Base-by-base conservation (phyloP, 2,888 invertebrate genomes). In the Hylaea fasciaria region DNA sequence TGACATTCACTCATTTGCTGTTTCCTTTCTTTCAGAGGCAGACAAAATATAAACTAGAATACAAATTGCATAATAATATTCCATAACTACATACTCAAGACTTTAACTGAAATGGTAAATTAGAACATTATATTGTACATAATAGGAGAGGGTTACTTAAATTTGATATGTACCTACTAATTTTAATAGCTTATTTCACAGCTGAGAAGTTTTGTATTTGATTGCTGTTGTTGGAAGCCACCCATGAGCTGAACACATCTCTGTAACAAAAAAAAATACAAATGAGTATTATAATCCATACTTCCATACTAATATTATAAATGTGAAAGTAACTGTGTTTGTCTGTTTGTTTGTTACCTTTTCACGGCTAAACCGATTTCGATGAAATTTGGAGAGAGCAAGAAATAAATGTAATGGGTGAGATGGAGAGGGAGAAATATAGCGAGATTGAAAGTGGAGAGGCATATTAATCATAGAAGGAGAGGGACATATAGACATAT, bases 161-260 rank as follows among this genome's bases (percentile, higher is more conserved):
- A 82, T 78, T 81, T 83, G 83, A 83, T 83, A 83, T 83, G 83
- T 81, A 76, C 77, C 78, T 80, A 78, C 43, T 57, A 59, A 55
- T 43, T 47, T 37, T 57, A 61, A 14, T 51, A 56, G 48, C 78
- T 88, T 96, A 96, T 93, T 96, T 96, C 77, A 96, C 96, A 73
- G 96, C 95, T 69, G 96, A 95, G 87, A 95, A 96, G 85, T 95
- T 95, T 91, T 96, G 96, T 84, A 95, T 94, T 87, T 95, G 94
- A 90, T 94, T 95, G 89, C 96, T 96, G 93, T 96, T 96, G 93
- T 97, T 96, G 78, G 96, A 95, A 66, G 96, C 96, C 80, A 97
- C 97, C 97, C 97, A 97, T 66, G 96, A 96, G 82, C 95, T 96
- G 93, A 97, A 97, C 68, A 98, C 98, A 89, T 98, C 97, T 91